These are phyloP conservation scores for Pachyuromys duprasi DNA, from an alignment of 2,797 vertebrate genomes.

Conservation along the genomic window DNA sequence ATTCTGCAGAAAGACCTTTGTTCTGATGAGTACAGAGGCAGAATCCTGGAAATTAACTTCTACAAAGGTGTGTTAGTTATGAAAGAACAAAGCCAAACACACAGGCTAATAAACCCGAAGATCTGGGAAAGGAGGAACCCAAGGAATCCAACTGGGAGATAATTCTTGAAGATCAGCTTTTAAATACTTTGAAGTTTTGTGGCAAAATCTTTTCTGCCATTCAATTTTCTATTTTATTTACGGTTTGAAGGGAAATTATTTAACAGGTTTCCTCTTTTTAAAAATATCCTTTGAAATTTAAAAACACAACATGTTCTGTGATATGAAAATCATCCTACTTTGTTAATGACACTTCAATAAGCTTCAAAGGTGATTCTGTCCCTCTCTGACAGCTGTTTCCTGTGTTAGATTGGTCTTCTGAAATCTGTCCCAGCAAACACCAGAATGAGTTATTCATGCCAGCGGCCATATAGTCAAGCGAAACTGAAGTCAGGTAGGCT, in stretches of 20 bases:
- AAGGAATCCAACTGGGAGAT: neutral
- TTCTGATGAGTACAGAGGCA: neutral
- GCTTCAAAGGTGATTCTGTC: neutral
- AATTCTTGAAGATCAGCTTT: neutral
- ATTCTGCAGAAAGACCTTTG: neutral
- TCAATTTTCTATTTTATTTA: constrained; percentile 9
- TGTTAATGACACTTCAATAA: neutral
- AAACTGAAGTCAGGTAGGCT: neutral
- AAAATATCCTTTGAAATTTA: neutral
- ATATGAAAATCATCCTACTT: neutral
- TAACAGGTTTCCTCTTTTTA: neutral
- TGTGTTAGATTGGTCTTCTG: neutral
- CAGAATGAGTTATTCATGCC: neutral
- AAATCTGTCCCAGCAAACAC: neutral
- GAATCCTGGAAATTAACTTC: neutral
- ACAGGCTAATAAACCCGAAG: neutral
- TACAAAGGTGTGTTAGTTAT: neutral
- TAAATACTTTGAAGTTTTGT: neutral
- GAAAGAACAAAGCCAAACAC: neutral
- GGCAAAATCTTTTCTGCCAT: neutral
- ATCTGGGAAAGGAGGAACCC: neutral
- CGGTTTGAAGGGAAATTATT: constrained; percentile 3
- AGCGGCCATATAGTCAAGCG: no score
- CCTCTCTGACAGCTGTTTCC: neutral
- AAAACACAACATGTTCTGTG: neutral